A percentile compares a stretch with the other conserved stretches of the same genome.
phyloP scores from a whole-genome alignment of 1,140 invertebrate species.

The Eciton burchellii region DNA sequence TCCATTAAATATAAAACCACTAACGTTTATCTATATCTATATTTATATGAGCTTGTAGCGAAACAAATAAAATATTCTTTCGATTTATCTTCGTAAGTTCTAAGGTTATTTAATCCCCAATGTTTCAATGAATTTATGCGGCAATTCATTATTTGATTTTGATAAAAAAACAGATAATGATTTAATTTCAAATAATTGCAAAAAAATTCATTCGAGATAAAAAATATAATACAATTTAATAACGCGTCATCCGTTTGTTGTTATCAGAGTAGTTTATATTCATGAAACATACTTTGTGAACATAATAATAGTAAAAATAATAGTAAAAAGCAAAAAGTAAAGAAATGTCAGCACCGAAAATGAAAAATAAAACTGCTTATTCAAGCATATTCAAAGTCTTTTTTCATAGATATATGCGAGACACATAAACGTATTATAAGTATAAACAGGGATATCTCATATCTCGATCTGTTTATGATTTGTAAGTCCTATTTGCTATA shows the following conservation, averaged over 20 bases:
- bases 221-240: neutral
- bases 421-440: conserved; percentile 81
- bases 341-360: too few relatives aligned
- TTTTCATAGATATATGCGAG: conserved; percentile 55
- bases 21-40: conserved; percentile 59
- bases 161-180: too few relatives aligned
- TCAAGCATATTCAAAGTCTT: conserved; percentile 84
- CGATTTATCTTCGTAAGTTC: conserved; percentile 18
- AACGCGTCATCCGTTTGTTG: too few relatives aligned
- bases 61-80: conserved; percentile 67
- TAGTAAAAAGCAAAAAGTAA: neutral
- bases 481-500: conserved; percentile 81
- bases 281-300: conserved; percentile 34
- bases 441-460: conserved; percentile 75
- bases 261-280: too few relatives aligned
- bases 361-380: conserved; percentile 76
- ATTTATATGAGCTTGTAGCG: conserved; percentile 69
- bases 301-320: conserved; percentile 50
- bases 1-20: conserved; percentile 62
- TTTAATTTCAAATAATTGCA: conserved; percentile 9
- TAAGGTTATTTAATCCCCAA: neutral
- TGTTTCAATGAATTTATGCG: neutral
- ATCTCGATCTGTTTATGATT: neutral
- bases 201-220: neutral
- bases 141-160: too few relatives aligned